Conservation (phyloP, 64 coral and sea anemone species). For the Actinia equina region DNA sequence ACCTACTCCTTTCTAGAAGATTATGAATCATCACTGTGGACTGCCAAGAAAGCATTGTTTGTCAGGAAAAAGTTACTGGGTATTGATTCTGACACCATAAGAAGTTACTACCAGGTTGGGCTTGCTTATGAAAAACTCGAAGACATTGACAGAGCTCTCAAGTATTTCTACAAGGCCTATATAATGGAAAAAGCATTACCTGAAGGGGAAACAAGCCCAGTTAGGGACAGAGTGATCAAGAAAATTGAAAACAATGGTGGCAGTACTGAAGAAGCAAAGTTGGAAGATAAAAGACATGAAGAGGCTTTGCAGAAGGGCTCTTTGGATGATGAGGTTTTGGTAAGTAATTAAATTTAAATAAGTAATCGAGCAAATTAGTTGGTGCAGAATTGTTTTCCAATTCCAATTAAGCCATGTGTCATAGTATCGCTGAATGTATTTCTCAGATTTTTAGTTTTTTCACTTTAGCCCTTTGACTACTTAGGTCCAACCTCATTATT, state of each 20-base stretch:
- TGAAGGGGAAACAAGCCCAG: slow-evolving; percentile 1
- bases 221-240: not conserved
- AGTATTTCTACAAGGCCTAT: slow-evolving; percentile 40
- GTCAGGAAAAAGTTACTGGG: slow-evolving; percentile 37
- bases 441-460: too few species aligned
- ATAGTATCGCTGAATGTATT: too few species aligned
- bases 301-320: not conserved
- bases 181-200: slow-evolving; percentile 35
- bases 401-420: too few species aligned
- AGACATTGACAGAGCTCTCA: slow-evolving; percentile 8
- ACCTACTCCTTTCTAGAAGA: slow-evolving; percentile 16
- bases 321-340: not conserved
- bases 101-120: slow-evolving; percentile 40
- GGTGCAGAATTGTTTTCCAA: too few species aligned
- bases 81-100: slow-evolving; percentile 22
- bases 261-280: not conserved
- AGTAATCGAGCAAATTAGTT: too few species aligned
- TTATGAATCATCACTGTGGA: not conserved
- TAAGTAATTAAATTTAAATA: not conserved
- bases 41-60: slow-evolving; percentile 19
- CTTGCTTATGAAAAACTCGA: not conserved
- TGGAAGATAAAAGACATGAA: not conserved
- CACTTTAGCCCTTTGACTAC: too few species aligned
- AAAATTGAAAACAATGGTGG: not conserved
- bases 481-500: too few species aligned